Evolutionary conservation across 2,113 vertebrate genomes (phyloP), one percentile per base, ranked within the genome.

Genomic region (Chlamydotis undulata): DNA sequence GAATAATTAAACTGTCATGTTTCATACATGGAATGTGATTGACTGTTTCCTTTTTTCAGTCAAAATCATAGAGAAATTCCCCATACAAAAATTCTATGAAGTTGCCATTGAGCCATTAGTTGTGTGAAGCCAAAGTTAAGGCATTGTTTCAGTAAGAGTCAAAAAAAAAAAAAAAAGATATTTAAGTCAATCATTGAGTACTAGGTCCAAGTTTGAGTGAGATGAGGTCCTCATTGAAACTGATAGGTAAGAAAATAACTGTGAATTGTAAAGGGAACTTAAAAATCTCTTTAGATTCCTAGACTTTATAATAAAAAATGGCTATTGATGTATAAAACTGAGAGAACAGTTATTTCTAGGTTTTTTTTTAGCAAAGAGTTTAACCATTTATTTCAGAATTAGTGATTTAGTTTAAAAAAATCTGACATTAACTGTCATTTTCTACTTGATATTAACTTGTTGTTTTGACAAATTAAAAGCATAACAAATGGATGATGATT

Each of bases 331-430:
- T 60, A 8, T 29, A 77, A 78, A 91, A 37, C 31, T 45, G 35
- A 63, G 55, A 31, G 13, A 73, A 35, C 4, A 37, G 25, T 60
- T 80, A 43, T 31, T 91, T 89, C 9, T 14, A 4, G n/a, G n/a
- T n/a, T n/a, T 26, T 45, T 75, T 47, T 39, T 60, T n/a, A 79
- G 7, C 0, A 0, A 69, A 50, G 11, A 19, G 4, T 67, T 45
- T 57, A 92, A 57, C 14, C 1, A 8, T 69, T 73, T 86, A 15
- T 70, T 90, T 91, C 21, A 78, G 45, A 77, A 80, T 31, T 64
- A 57, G 6, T 25, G 14, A 43, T 65, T 69, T 78, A 61, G 59
- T 43, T 35, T 6, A 41, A 52, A 43, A 57, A 29, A 13, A 17
- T 15, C 11, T 39, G 14, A 2, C 65, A 35, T 71, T 87, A 81